Evolutionary conservation across 2,113 vertebrate genomes (phyloP), one percentile per base, ranked within the genome.

Genomic region (Chaetodon auriga): DNA sequence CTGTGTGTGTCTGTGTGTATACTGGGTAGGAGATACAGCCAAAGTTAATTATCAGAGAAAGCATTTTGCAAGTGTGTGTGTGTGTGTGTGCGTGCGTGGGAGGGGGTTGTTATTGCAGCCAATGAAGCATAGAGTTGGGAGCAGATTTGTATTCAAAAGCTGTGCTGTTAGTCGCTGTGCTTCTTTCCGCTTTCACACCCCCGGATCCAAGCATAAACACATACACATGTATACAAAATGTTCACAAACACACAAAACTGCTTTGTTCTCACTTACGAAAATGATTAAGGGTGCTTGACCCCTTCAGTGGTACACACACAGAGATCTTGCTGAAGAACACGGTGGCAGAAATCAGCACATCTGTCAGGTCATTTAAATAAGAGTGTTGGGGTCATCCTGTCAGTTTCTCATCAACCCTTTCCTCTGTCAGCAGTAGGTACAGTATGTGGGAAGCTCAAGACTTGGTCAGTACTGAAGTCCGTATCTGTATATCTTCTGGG

Each of bases 41-140:
- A 80, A 73, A 84, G 74, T 86, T 84, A 86, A 88, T 88, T 90
- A 88, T 79, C 70, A 70, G 74, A 88, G 66, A 79, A 81, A 66
- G 57, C 70, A 49, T 72, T 85, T 55, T 63, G 66, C 63, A 41
- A 74, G 63, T 66, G 46, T 63, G 74, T 71, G 54, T 35, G 49
- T 53, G 81, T 51, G 45, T 13, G 54, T 57, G 54, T 4, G 9
- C 6, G 65, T 36, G 51, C 11, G 38, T 45, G 80, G 65, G 79
- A 15, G 68, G 57, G 12, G 46, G 36, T 45, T 72, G 79, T 75
- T 74, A 80, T 82, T 75, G 81, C 13, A 87, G 81, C 65, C 81
- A 79, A 51, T 84, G 81, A 85, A 82, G 83, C 78, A 74, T 61
- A 78, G 86, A 82, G 78, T 61, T 80, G 58, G 61, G 21, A 46